These are phyloP conservation scores for Danionella cerebrum DNA, from an alignment of 2,113 vertebrate species.

Conservation along the genomic window DNA sequence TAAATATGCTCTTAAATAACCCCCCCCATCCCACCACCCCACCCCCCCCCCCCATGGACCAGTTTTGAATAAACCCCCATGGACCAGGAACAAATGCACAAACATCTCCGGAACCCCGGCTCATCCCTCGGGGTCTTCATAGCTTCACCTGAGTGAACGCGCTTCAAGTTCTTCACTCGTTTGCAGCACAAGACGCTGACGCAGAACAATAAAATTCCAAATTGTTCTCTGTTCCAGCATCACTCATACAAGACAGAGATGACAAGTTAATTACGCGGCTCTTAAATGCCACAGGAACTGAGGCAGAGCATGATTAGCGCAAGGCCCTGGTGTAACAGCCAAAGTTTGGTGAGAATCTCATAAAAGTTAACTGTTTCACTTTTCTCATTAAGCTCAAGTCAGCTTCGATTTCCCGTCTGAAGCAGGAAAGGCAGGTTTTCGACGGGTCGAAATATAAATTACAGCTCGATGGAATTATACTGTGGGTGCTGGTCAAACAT, in stretches of 20 bases:
- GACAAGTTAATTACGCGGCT: conserved; percentile 51
- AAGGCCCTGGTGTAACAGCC: conserved; percentile 51
- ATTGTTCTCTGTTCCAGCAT: conserved; percentile 32
- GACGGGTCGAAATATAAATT: conserved; percentile 66
- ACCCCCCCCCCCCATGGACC: too few species aligned
- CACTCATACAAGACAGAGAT: conserved; percentile 47
- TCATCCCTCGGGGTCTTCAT: too few species aligned
- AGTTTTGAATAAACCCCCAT: too few species aligned
- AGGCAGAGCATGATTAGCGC: conserved; percentile 57
- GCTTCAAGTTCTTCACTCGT: not conserved
- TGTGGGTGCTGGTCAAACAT: conserved; percentile 60
- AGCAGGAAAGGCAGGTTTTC: conserved; percentile 54
- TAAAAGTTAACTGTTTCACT: conserved; percentile 70
- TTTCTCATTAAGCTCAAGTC: conserved; percentile 70
- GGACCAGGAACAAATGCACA: too few species aligned
- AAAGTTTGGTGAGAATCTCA: conserved; percentile 56
- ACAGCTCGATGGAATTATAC: conserved; percentile 65
- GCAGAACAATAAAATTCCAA: conserved; percentile 44
- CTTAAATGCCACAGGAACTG: conserved; percentile 42
- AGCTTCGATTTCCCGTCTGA: conserved; percentile 66
- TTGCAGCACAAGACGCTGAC: conserved; percentile 19
- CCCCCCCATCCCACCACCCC: too few species aligned
- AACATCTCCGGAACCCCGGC: too few species aligned
- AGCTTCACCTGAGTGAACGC: too few species aligned
- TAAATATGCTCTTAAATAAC: too few species aligned